These are phyloP conservation scores for Anthoptus insignis DNA, from an alignment of 2,888 invertebrate genomes.

Conservation along the genomic window DNA sequence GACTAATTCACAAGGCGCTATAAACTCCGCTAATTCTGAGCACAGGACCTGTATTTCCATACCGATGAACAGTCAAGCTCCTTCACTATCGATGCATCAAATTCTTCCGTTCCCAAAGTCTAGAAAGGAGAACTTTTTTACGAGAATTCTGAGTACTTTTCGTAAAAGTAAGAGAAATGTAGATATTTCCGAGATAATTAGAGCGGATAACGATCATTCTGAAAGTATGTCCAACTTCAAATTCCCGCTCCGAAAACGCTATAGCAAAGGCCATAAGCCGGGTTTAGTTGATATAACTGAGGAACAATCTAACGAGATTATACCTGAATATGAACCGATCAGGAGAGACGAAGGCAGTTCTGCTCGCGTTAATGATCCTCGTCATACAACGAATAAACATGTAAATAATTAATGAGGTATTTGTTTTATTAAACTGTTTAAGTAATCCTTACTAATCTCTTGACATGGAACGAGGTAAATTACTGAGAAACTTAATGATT, in stretches of 20 bases:
- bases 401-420: slow-evolving; percentile 15
- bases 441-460: too few species aligned
- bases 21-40: too few species aligned
- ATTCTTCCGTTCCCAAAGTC: slow-evolving; percentile 76
- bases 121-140: slow-evolving; percentile 62
- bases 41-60: too few species aligned
- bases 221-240: slow-evolving; percentile 68
- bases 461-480: too few species aligned
- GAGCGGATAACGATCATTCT: slow-evolving; percentile 43
- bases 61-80: too few species aligned
- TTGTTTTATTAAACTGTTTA: too few species aligned
- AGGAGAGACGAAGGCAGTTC: slow-evolving; percentile 43
- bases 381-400: slow-evolving; percentile 18
- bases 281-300: slow-evolving; percentile 64
- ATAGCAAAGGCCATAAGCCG: slow-evolving; percentile 54
- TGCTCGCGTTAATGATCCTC: slow-evolving; percentile 19
- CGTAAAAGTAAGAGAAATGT: slow-evolving; percentile 57
- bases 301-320: slow-evolving; percentile 50
- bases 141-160: slow-evolving; percentile 64
- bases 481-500: too few species aligned
- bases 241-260: slow-evolving; percentile 65
- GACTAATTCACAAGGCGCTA: slow-evolving; percentile 20
- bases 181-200: slow-evolving; percentile 50
- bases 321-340: slow-evolving; percentile 45
- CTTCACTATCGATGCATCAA: slow-evolving; percentile 70